Evolutionary conservation across 2,113 vertebrate species (phyloP).

Genomic region (Struthio camelus): DNA sequence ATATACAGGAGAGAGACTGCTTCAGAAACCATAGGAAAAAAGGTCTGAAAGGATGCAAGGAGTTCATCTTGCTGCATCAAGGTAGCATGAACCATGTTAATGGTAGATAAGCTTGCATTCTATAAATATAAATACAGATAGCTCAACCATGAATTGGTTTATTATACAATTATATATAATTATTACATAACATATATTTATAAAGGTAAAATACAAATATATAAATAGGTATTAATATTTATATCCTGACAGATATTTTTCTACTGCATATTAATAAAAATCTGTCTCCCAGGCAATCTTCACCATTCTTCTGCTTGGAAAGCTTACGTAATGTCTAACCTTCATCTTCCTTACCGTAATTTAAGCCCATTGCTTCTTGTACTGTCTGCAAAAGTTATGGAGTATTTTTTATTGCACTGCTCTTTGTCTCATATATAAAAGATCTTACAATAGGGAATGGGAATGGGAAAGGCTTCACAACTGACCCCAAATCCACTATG

Average conservation of each 20-base stretch:
- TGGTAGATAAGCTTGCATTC: not conserved
- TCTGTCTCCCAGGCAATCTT: not conserved
- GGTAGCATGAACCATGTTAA: not conserved
- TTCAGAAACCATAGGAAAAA: not conserved
- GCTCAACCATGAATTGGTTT: not conserved
- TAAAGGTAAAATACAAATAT: not conserved
- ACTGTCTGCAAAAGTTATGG: not conserved
- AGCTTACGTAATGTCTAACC: fast-evolving
- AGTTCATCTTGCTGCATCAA: not conserved
- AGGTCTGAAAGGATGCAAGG: not conserved
- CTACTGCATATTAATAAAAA: not conserved
- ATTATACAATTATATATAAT: no score
- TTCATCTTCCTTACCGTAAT: not conserved
- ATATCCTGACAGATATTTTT: not conserved
- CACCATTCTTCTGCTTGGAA: not conserved
- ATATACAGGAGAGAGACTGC: not conserved
- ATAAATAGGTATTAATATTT: not conserved
- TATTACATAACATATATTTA: not conserved
- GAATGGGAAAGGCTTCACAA: not conserved
- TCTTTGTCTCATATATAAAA: not conserved
- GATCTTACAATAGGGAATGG: not conserved
- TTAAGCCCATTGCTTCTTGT: not conserved
- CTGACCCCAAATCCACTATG: not conserved
- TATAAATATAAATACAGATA: not conserved
- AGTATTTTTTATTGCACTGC: not conserved